phyloP scores from a whole-genome alignment of 2,113 vertebrate species.

The Festucalex cinctus region DNA sequence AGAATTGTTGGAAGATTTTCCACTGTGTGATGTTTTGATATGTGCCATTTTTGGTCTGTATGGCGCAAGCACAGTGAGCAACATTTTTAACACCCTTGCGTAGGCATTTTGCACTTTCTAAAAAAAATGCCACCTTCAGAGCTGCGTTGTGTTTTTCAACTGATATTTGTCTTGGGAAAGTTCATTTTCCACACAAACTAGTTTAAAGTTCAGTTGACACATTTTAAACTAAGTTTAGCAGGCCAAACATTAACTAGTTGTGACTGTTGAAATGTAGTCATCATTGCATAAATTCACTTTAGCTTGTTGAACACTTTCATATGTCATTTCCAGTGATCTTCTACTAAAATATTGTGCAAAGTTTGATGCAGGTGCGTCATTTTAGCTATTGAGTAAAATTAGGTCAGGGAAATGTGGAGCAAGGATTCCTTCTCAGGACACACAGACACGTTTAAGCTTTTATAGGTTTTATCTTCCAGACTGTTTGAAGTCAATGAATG shows the following conservation, averaged over 20 bases:
- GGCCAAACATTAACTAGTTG: not conserved
- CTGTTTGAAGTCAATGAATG: constrained; percentile 49
- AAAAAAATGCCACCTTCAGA: not conserved
- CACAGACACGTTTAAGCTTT: constrained; percentile 41
- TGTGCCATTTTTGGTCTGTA: not conserved
- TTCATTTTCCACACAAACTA: no score
- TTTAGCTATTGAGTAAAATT: constrained; percentile 46
- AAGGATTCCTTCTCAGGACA: constrained; percentile 36
- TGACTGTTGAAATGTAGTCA: not conserved
- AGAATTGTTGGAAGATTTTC: not conserved
- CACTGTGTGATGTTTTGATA: not conserved
- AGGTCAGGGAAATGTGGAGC: constrained; percentile 54
- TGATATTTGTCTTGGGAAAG: not conserved
- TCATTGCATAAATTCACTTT: constrained; percentile 3
- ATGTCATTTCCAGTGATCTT: not conserved
- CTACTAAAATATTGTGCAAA: constrained; percentile 14
- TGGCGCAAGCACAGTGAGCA: not conserved
- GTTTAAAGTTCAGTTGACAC: no score
- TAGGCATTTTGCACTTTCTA: not conserved
- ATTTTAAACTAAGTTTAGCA: no score
- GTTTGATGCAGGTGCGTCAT: constrained; percentile 9
- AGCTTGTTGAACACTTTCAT: not conserved
- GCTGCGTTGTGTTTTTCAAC: no score
- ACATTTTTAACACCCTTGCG: not conserved
- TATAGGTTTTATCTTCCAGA: constrained; percentile 47